Conservation (phyloP, 2,888 invertebrate species). For the Aphidius colemani region DNA sequence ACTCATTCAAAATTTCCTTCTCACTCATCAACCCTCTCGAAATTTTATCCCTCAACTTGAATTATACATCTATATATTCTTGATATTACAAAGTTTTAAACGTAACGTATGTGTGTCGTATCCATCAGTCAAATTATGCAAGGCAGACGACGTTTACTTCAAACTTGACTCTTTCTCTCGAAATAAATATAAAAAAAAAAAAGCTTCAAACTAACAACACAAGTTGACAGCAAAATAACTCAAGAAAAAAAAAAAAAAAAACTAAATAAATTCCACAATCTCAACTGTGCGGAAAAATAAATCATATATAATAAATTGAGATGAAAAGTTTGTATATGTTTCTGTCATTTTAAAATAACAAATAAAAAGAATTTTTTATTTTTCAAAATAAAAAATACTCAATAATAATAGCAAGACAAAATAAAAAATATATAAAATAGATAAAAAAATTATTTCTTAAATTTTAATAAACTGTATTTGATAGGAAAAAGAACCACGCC, state of each 20-base stretch:
- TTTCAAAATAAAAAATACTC: background rate
- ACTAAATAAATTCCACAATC: background rate
- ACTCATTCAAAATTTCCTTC: conserved; percentile 16
- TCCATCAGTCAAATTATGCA: conserved; percentile 50
- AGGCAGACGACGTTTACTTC: conserved; percentile 27
- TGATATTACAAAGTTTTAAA: conserved; percentile 49
- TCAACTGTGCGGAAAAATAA: background rate
- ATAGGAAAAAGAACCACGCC: conserved; percentile 52
- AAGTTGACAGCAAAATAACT: background rate
- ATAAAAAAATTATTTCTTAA: background rate
- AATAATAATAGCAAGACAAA: background rate
- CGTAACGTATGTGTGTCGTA: conserved; percentile 49
- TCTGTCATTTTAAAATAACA: background rate
- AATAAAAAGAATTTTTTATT: background rate
- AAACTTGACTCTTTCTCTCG: background rate
- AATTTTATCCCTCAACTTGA: too few species aligned
- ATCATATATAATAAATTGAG: too few species aligned
- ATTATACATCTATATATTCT: background rate
- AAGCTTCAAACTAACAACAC: background rate
- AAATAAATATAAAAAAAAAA: background rate
- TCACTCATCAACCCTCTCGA: background rate
- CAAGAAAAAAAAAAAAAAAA: conserved; percentile 7
- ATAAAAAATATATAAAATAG: background rate
- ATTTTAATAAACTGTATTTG: too few species aligned
- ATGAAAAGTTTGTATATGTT: too few species aligned